phyloP scores from a whole-genome alignment of 2,113 vertebrate species.

The Mustela nigripes region DNA sequence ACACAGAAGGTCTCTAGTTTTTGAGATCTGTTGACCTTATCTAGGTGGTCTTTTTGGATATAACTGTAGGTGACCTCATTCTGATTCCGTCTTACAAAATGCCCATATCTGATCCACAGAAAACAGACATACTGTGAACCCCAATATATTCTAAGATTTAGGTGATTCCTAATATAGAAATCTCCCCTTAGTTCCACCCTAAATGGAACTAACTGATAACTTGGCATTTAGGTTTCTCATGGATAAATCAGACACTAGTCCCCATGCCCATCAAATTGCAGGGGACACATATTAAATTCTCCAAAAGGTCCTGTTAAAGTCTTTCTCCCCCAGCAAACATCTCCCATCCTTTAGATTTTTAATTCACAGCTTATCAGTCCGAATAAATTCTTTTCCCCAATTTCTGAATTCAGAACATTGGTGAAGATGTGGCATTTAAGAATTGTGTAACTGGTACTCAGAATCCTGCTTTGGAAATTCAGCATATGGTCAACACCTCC shows the following conservation, averaged over 20 bases:
- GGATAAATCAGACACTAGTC: not conserved
- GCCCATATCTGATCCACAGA: not conserved
- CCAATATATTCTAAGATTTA: not conserved
- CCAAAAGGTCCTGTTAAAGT: not conserved
- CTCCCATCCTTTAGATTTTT: not conserved
- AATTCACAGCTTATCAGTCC: not conserved
- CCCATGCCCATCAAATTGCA: not conserved
- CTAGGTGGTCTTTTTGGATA: not conserved
- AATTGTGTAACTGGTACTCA: constrained; percentile 41
- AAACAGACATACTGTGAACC: no score
- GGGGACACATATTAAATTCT: not conserved
- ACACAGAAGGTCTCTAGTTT: not conserved
- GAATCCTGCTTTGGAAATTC: constrained; percentile 62
- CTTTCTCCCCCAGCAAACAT: not conserved
- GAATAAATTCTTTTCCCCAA: constrained; percentile 8
- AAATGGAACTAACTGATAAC: not conserved
- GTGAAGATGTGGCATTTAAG: constrained; percentile 28
- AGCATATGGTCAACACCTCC: constrained; percentile 64
- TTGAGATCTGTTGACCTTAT: not conserved
- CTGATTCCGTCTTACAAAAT: not conserved
- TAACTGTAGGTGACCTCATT: not conserved
- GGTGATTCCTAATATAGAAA: not conserved
- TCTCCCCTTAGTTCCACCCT: not conserved
- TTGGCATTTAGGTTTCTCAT: not conserved
- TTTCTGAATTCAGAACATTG: constrained; percentile 17